These are phyloP conservation scores for Umimayanthus chanpuru DNA, from an alignment of 92 coral and sea anemone genomes.

Conservation along the genomic window DNA sequence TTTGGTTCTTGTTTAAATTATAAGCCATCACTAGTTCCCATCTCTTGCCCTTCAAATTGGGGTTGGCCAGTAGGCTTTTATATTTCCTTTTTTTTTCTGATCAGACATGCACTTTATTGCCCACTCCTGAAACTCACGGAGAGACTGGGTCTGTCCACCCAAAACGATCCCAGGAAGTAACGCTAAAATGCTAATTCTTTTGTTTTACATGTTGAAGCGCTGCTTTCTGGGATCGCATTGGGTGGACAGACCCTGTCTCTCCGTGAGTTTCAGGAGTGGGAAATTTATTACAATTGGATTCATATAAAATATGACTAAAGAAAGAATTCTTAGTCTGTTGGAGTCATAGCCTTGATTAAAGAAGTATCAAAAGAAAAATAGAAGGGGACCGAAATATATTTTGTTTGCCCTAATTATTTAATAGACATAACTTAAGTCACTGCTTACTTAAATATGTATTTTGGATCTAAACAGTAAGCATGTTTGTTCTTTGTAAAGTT, in stretches of 20 bases:
- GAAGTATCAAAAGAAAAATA: slow-evolving; percentile 5
- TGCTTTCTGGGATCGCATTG: too few species aligned
- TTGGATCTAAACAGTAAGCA: slow-evolving; percentile 5
- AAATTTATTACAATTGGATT: slow-evolving; percentile 7
- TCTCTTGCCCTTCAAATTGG: slow-evolving; percentile 7
- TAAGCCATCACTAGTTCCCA: slow-evolving; percentile 15
- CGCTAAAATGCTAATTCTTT: too few species aligned
- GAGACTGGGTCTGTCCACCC: too few species aligned
- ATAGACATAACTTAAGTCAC: slow-evolving; percentile 10
- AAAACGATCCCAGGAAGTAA: too few species aligned
- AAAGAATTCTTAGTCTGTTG: slow-evolving; percentile 10
- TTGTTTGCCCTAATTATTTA: slow-evolving; percentile 12
- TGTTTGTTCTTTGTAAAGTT: background rate
- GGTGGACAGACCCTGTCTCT: too few species aligned
- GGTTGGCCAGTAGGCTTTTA: slow-evolving; percentile 4
- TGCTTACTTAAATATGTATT: background rate
- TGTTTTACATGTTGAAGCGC: too few species aligned
- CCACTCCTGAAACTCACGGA: too few species aligned
- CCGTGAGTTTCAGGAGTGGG: too few species aligned
- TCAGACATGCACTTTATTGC: slow-evolving; percentile 5
- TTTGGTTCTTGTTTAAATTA: slow-evolving; percentile 14
- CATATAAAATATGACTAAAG: slow-evolving; percentile 8
- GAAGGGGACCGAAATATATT: slow-evolving; percentile 14
- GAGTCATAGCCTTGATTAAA: slow-evolving; percentile 11
- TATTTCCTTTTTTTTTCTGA: background rate